Evolutionary conservation across 1,140 invertebrate species (phyloP).

Genomic region (Drosophila bocqueti): DNA sequence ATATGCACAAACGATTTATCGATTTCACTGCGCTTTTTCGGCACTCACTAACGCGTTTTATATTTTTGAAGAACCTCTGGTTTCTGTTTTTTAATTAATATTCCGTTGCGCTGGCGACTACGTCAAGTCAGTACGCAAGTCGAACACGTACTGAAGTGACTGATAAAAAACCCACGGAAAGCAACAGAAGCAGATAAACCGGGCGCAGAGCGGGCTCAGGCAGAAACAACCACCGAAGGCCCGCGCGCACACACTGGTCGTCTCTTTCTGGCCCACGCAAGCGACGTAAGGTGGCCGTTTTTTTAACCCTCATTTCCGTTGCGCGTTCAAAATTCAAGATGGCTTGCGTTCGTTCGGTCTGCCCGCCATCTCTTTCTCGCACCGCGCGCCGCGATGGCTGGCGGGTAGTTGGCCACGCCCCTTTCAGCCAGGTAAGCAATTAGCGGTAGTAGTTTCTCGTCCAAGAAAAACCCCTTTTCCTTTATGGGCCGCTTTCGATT

Average conservation of each 20-base stretch:
- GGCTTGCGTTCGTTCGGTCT: conserved; percentile 58
- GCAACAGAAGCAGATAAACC: conserved; percentile 44
- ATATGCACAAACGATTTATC: conserved; percentile 14
- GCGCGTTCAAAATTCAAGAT: conserved; percentile 73
- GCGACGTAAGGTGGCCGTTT: not conserved
- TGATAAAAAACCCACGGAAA: conserved; percentile 67
- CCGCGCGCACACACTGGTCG: conserved; percentile 7
- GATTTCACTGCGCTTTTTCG: conserved; percentile 17
- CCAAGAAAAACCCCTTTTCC: conserved; percentile 55
- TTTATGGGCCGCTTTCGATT: conserved; percentile 71
- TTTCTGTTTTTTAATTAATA: conserved; percentile 19
- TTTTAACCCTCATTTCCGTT: conserved; percentile 77
- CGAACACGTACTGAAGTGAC: conserved; percentile 71
- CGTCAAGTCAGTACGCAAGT: conserved; percentile 64
- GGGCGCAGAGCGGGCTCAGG: conserved; percentile 15
- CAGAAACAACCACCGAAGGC: conserved; percentile 30
- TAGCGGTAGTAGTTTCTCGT: conserved; percentile 36
- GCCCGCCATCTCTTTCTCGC: conserved; percentile 13
- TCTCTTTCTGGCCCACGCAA: conserved; percentile 47
- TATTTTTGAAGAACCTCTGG: conserved; percentile 5
- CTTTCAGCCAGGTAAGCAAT: conserved; percentile 46
- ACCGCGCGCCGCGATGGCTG: conserved; percentile 45
- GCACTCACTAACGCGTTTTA: conserved; percentile 33
- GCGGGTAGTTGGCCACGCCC: conserved; percentile 56
- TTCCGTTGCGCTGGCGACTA: conserved; percentile 63